Evolutionary conservation across 2,797 vertebrate genomes (phyloP), one percentile per base, ranked within the genome.

Genomic region (Aplochiton taeniatus): DNA sequence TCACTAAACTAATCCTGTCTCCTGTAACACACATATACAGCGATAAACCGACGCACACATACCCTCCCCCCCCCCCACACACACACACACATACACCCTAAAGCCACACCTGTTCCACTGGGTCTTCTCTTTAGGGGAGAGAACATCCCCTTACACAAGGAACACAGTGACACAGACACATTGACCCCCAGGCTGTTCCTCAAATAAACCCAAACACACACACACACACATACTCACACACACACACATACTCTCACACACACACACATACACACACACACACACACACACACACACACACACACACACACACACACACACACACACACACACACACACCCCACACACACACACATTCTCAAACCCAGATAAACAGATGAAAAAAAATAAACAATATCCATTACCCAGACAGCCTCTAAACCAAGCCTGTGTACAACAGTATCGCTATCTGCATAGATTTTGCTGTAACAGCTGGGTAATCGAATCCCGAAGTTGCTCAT

Each of bases 91-190:
- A 63, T 45, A 70, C 41, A 55, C 52, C 55, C 60, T 54, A 55
- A 63, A 70, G 43, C 69, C 53, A 65, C 19, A 65, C 63, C 54
- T 73, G 57, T 73, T 78, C 48, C 49, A 50, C 44, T 54, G 20
- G 19, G 18, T 65, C 53, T 68, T 66, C 57, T 58, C 47, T 52
- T n/a, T 61, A 17, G 52, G 56, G 42, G 18, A 58, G 49, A 45
- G 58, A 69, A 68, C 69, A 69, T 61, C 49, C 48, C 42, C 58
- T 66, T 59, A 58, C 63, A 1, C 31, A 46, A 50, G 43, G 42
- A 11, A 46, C 53, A 7, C 20, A 18, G 31, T 31, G 19, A 17
- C 31, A 13, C 31, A 31, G 54, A 4, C 54, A 12, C 42, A 14
- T 14, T 56, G 54, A 0, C 53, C 42, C 54, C 9, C 13, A 58